phyloP scores from a whole-genome alignment of 1,140 invertebrate species.

The Tetramorium parvispinum region DNA sequence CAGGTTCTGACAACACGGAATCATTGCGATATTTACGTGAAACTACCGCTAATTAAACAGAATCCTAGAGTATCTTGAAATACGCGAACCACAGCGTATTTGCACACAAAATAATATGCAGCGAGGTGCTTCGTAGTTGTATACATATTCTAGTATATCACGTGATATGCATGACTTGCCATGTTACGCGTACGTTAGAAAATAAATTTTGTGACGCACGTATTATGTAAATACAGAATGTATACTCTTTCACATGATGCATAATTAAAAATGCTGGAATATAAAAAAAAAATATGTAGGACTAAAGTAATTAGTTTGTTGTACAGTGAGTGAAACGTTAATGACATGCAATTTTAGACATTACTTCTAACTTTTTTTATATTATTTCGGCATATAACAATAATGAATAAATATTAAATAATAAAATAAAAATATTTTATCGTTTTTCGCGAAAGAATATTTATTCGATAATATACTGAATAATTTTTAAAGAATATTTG shows the following conservation, averaged over 20 bases:
- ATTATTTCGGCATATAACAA: background rate
- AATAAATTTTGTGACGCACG: constrained; percentile 9
- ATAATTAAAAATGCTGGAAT: background rate
- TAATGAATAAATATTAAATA: background rate
- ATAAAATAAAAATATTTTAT: background rate
- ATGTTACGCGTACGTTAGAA: background rate
- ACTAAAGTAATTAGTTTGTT: background rate
- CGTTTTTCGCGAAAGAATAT: background rate
- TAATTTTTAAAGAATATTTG: background rate
- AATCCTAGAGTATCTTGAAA: constrained; percentile 14
- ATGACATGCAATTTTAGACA: background rate
- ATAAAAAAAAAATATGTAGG: constrained; percentile 11
- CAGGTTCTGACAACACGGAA: background rate
- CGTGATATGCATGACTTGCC: constrained; percentile 25
- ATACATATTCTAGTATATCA: constrained; percentile 32
- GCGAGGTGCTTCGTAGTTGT: background rate
- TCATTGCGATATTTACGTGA: constrained; percentile 27
- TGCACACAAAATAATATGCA: constrained; percentile 48
- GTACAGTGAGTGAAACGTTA: background rate
- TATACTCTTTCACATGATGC: background rate
- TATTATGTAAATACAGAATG: background rate
- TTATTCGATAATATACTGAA: background rate
- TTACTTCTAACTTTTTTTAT: background rate
- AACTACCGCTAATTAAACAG: constrained; percentile 67
- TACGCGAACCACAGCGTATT: constrained; percentile 9